Base-by-base conservation (phyloP, 2,888 invertebrate genomes). In the Craniophora ligustri region DNA sequence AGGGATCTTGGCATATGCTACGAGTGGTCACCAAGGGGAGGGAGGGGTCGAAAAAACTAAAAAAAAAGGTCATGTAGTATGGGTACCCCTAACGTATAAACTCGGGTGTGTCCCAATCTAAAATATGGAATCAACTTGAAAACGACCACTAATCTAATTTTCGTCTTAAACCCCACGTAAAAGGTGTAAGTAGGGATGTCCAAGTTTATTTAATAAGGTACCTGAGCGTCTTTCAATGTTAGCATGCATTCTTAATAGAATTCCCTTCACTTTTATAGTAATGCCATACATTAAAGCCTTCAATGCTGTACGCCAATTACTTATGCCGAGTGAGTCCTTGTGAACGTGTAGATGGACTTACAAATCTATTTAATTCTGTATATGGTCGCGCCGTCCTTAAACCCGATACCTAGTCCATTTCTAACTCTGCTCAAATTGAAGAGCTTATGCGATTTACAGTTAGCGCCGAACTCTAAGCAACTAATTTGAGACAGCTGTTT, bases 101-200 rank as follows among this genome's bases (percentile, higher is more conserved):
- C 58, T 61, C 50, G 61, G 56, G 28, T 44, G 35, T 54, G 56
- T 59, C 32, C 48, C 59, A 51, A 53, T 32, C 36, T 38, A 42
- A 63, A 58, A 42, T 49, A 69, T 50, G 44, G 40, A 66, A 60
- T 51, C 50, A 46, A 55, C 62, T 64, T 30, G 70, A 55, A 61
- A 65, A 61, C 39, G 50, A 26, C 30, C 46, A 40, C 57, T 61
- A 68, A 70, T 70, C 48, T 40, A 61, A 57, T 65, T 54, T 51
- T 35, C 36, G 47, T 42, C 48, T 26, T 50, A 45, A 23, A 39
- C 3, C 30, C 15, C 38, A 32, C 51, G 39, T 56, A 49, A 59
- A 45, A 36, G 31, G 35, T 50, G 34, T 31, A 34, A 35, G 40
- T 35, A 16, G n/a, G 14, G 31, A 15, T n/a, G 34, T 7, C 3